Conservation (phyloP, 2,888 invertebrate genomes). For the Ectemnius lituratus region DNA sequence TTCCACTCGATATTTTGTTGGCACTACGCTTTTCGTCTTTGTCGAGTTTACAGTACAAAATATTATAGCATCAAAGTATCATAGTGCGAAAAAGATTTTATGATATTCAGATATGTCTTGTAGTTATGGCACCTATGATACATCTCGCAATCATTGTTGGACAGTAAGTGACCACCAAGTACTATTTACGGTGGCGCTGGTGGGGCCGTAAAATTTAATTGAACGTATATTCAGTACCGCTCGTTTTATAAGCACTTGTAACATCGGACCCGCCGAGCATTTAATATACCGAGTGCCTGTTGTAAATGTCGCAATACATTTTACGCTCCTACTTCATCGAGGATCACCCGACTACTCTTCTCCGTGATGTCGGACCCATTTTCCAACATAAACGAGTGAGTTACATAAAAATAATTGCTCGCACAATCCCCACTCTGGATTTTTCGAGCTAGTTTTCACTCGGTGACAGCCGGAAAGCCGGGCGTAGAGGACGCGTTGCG, state of each 20-base stretch:
- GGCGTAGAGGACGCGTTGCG: too few relatives aligned
- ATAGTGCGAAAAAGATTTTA: too few relatives aligned
- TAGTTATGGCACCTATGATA: too few relatives aligned
- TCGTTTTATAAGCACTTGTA: slow-evolving; percentile 47
- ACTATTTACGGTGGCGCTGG: slow-evolving; percentile 52
- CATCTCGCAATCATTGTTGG: not conserved
- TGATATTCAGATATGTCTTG: too few relatives aligned
- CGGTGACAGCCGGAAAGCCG: too few relatives aligned
- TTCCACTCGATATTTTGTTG: too few relatives aligned
- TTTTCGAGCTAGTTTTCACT: too few relatives aligned
- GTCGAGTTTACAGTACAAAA: too few relatives aligned
- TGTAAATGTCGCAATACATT: slow-evolving; percentile 5
- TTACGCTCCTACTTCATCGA: not conserved
- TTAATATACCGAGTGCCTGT: not conserved
- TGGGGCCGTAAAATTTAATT: slow-evolving; percentile 58
- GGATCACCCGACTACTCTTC: not conserved
- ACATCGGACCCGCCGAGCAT: slow-evolving; percentile 26
- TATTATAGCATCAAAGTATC: too few relatives aligned
- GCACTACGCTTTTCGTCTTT: too few relatives aligned
- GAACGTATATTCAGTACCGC: slow-evolving; percentile 32
- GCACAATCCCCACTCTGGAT: not conserved
- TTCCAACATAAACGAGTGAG: too few relatives aligned
- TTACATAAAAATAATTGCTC: not conserved
- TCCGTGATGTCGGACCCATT: too few relatives aligned
- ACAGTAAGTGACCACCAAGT: slow-evolving; percentile 19